phyloP scores from a whole-genome alignment of 1,140 invertebrate genomes.

The Bombus waltoni region DNA sequence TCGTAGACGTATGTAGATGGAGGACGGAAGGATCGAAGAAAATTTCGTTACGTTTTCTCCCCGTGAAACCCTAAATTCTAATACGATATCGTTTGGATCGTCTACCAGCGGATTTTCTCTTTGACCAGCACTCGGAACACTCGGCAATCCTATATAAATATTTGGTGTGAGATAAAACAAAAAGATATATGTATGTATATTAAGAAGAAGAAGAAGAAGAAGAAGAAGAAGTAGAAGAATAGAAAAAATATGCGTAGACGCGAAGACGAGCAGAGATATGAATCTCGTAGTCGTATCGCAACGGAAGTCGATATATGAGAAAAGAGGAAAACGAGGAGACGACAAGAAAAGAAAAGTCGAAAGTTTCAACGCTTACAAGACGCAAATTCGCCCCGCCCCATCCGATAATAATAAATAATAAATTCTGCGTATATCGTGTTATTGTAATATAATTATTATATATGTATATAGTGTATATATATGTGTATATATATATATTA shows the following conservation, averaged over 20 bases:
- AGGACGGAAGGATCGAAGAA: slow-evolving; percentile 49
- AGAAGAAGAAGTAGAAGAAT: background rate
- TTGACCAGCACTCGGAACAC: slow-evolving; percentile 26
- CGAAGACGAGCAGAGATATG: background rate
- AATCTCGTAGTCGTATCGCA: background rate
- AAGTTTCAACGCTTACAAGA: slow-evolving; percentile 54
- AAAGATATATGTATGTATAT: background rate
- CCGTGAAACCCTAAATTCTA: background rate
- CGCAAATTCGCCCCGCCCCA: slow-evolving; percentile 49
- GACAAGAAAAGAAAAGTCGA: slow-evolving; percentile 41
- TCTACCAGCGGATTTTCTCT: background rate
- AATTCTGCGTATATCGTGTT: slow-evolving; percentile 45
- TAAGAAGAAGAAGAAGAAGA: background rate
- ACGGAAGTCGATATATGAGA: background rate
- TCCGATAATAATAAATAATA: slow-evolving; percentile 63
- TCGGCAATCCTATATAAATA: slow-evolving; percentile 8
- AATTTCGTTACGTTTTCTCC: slow-evolving; percentile 22
- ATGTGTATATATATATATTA: background rate
- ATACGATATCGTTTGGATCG: background rate
- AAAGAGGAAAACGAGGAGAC: slow-evolving; percentile 33
- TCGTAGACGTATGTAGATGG: background rate
- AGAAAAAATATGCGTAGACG: background rate
- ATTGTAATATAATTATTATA: slow-evolving; percentile 27
- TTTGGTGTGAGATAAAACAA: slow-evolving; percentile 22
- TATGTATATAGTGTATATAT: background rate